These are phyloP conservation scores for Athalia cordata DNA, from an alignment of 2,888 invertebrate genomes.

Conservation along the genomic window DNA sequence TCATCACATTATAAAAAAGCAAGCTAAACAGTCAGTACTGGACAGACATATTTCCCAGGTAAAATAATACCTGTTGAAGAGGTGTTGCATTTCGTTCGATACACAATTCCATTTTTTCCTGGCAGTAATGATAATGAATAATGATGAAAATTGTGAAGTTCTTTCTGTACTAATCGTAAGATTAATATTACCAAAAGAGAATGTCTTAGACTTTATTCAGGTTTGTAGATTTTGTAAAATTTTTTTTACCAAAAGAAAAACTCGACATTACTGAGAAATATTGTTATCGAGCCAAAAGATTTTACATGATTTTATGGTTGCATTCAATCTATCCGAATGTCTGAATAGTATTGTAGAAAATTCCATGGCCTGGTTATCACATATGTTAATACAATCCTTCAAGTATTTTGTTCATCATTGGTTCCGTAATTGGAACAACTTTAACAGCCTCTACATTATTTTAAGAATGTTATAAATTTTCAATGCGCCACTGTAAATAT, in stretches of 20 bases:
- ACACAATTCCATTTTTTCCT: no score
- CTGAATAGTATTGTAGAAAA: background rate
- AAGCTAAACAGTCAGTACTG: no score
- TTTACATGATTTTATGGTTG: background rate
- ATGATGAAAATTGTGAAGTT: no score
- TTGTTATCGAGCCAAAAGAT: background rate
- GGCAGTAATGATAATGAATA: no score
- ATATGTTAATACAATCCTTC: background rate
- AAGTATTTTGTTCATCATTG: constrained; percentile 1
- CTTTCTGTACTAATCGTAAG: background rate
- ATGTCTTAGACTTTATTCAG: constrained; percentile 1
- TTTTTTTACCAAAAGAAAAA: constrained; percentile 6
- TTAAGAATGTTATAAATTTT: background rate
- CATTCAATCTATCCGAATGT: background rate
- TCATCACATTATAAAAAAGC: no score
- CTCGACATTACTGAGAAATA: background rate
- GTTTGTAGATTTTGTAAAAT: constrained; percentile 21
- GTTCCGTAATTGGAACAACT: background rate
- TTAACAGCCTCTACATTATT: constrained; percentile 3
- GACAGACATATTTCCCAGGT: no score
- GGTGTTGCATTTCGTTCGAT: no score
- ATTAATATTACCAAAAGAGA: constrained; percentile 20
- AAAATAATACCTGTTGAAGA: no score
- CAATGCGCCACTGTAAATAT: background rate
- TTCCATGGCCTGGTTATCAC: background rate